Evolutionary conservation across 2,888 invertebrate species (phyloP), one percentile per base, ranked within the genome.

Genomic region (Loripinus fragilis): DNA sequence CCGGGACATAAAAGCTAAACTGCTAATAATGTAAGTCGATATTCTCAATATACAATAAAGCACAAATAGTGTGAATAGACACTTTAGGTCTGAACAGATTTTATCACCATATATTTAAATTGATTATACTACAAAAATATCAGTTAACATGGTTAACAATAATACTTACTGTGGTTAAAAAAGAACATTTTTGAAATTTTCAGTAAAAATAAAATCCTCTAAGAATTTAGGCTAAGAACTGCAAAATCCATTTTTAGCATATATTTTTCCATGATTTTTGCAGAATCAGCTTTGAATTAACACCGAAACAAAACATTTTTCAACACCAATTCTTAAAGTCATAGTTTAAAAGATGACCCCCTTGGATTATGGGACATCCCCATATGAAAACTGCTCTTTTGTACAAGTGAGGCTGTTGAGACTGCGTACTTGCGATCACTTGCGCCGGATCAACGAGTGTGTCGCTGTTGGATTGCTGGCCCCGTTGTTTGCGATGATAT

Each of bases 111-210:
- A 33, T 17, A 15, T 60, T 60, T 60, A 60, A 60, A 60, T 60
- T 60, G 33, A 60, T 28, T 33, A 60, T 60, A 28, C 5, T 33
- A 60, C 33, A 33, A 2, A 60, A 60, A 60, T 3, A 25, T 10
- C 28, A 38, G 25, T n/a, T n/a, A n/a, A n/a, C n/a, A n/a, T n/a
- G n/a, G n/a, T n/a, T n/a, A n/a, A n/a, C n/a, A n/a, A n/a, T n/a
- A 28, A 23, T 28, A 55, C 60, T 60, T 60, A 60, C 60, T 60
- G 60, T 60, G 60, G 17, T 60, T 60, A 60, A 60, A 60, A 17
- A 60, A 17, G 33, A 60, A 60, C 60, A 60, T 60, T 28, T 30
- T 33, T 2, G 52, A n/a, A 52, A 30, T 60, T 60, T 60, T 17
- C 23, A 30, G 10, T 15, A 7, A 23, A 10, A 55, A 55, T 25